Conservation (phyloP, 2,888 invertebrate species). For the Ectemnius cavifrons region DNA sequence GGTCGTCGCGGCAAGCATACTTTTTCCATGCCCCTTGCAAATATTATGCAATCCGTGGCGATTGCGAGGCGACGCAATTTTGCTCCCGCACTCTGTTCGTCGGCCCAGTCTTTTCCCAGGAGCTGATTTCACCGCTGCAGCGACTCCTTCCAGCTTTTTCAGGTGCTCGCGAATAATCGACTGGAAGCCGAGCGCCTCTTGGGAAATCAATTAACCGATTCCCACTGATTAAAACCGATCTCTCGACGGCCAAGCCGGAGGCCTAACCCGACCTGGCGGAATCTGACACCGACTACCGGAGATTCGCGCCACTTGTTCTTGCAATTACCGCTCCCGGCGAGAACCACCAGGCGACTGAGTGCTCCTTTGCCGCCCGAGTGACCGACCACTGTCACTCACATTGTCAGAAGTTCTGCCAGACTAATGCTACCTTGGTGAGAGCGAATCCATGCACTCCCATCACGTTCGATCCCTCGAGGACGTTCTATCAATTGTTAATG, state of each 20-base stretch:
- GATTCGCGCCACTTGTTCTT: too few species aligned
- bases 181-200: slow-evolving; percentile 24
- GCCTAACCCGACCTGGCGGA: background rate
- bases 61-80: slow-evolving; percentile 45
- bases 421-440: too few species aligned
- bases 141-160: too few species aligned
- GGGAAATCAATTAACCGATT: slow-evolving; percentile 42
- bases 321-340: too few species aligned
- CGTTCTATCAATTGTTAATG: too few species aligned
- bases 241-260: too few species aligned
- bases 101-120: slow-evolving; percentile 30
- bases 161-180: background rate
- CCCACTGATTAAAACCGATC: background rate
- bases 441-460: too few species aligned
- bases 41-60: slow-evolving; percentile 42
- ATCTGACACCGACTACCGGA: background rate
- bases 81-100: slow-evolving; percentile 20
- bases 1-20: slow-evolving; percentile 20
- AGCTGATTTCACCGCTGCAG: slow-evolving; percentile 35
- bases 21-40: slow-evolving; percentile 17
- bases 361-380: too few species aligned
- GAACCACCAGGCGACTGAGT: too few species aligned
- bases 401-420: too few species aligned
- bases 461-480: too few species aligned
- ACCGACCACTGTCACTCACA: too few species aligned